Evolutionary conservation across 2,888 invertebrate genomes (phyloP).

Genomic region (Stegana nigrithorax): DNA sequence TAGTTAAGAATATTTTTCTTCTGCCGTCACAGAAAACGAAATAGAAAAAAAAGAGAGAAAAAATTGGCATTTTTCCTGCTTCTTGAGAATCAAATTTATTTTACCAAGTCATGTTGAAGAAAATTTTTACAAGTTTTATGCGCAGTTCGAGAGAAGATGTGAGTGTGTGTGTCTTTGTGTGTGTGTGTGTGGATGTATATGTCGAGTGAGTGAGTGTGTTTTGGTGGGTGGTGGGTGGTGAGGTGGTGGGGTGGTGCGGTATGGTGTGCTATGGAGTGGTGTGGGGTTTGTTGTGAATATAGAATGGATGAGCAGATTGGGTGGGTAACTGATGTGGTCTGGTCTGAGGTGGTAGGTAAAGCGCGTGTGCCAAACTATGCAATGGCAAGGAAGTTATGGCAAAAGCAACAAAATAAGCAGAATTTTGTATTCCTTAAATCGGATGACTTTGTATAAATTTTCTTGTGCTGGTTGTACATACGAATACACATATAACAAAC

Average conservation of each 20-base stretch:
- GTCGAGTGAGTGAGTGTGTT: constrained; percentile 27
- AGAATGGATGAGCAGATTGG: too few species aligned
- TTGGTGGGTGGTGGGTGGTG: constrained; percentile 28
- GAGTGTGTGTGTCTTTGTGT: constrained; percentile 4
- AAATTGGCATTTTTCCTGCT: constrained; percentile 49
- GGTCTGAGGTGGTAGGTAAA: constrained; percentile 35
- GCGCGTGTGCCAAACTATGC: constrained; percentile 46
- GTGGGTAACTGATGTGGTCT: too few species aligned
- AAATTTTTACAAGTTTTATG: constrained; percentile 67
- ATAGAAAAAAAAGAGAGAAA: constrained; percentile 46
- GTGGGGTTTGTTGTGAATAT: too few species aligned
- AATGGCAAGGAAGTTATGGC: constrained; percentile 29
- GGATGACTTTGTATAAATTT: constrained; percentile 67
- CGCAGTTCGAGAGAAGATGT: constrained; percentile 47
- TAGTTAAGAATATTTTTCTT: constrained; percentile 66
- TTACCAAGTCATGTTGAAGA: constrained; percentile 67
- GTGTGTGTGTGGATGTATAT: constrained; percentile 20
- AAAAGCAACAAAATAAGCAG: constrained; percentile 53
- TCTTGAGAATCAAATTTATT: constrained; percentile 67
- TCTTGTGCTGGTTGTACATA: constrained; percentile 48
- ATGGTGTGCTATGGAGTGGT: too few species aligned
- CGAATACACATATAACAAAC: too few species aligned
- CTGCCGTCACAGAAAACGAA: too few species aligned
- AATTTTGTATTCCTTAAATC: constrained; percentile 67
- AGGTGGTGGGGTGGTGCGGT: constrained; percentile 1